Evolutionary conservation across 2,888 invertebrate species (phyloP).

Genomic region (Chymomyza caudatula): DNA sequence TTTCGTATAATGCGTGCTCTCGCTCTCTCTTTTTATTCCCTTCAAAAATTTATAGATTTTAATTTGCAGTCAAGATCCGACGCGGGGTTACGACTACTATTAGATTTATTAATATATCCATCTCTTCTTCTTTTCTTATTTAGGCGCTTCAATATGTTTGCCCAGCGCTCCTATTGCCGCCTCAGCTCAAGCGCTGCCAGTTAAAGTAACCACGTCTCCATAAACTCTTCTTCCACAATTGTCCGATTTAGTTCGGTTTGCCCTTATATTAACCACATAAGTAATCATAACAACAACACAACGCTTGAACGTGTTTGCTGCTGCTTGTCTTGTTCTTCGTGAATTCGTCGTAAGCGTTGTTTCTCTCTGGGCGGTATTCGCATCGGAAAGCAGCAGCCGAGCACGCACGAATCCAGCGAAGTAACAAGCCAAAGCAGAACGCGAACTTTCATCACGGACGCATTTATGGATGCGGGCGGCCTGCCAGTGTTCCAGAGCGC

Average conservation of each 20-base stretch:
- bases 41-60: too few species aligned
- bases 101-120: background rate
- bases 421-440: constrained; percentile 60
- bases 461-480: constrained; percentile 79
- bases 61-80: too few species aligned
- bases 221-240: background rate
- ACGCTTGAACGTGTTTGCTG: constrained; percentile 33
- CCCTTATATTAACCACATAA: constrained; percentile 8
- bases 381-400: constrained; percentile 33
- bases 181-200: constrained; percentile 48
- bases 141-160: background rate
- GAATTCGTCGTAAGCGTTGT: constrained; percentile 60
- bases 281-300: background rate
- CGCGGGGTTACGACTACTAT: too few species aligned
- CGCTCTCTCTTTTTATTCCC: too few species aligned
- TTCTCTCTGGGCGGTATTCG: background rate
- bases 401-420: constrained; percentile 65
- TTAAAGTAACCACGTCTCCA: constrained; percentile 9
- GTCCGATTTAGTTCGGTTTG: background rate
- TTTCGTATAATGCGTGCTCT: too few species aligned
- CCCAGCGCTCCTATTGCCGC: constrained; percentile 10
- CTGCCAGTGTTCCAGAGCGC: constrained; percentile 79
- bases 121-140: background rate
- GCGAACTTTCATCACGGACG: constrained; percentile 62
- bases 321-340: constrained; percentile 67